Evolutionary conservation across 2,113 vertebrate genomes (phyloP), one percentile per base, ranked within the genome.

Genomic region (Bagarius yarrelli): DNA sequence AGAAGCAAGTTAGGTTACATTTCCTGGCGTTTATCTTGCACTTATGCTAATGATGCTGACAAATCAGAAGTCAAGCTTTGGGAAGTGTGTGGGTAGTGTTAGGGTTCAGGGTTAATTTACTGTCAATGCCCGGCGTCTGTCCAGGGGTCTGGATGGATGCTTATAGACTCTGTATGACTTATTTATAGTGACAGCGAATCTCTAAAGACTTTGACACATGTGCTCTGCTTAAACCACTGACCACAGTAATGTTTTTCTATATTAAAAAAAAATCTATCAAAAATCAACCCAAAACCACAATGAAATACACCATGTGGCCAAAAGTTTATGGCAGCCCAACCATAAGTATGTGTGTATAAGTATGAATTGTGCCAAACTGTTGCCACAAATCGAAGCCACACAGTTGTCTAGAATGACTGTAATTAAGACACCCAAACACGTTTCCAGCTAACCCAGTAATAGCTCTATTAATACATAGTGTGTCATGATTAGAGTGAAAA

Each of bases 51-150:
- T 77, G 66, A 19, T 55, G 32, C 14, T 81, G 66, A 75, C 76
- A 59, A 40, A 34, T 56, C 40, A 23, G 73, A 61, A 67, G 25
- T 56, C 50, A 59, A 78, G 61, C 63, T 60, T 77, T 63, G 70
- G 53, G 34, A 30, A 55, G 77, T 64, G 59, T 85, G 47, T 77
- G 57, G 52, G 34, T 57, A 61, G 55, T 66, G 50, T 79, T 57
- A 76, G 23, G 71, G 76, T 76, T 84, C 79, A 80, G 80, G 71
- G 84, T 84, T 79, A 81, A 12, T 64, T 73, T 63, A 66, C 81
- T 83, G 67, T 81, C 59, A 72, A 40, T 74, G 57, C 32, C 21
- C 21, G n/a, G 55, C 44, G 25, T 74, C 40, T 81, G 76, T 80
- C 83, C n/a, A 21, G 80, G 80, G 80, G 61, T 81, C 60, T 69